These are phyloP conservation scores for Cynaeus angustus DNA, from an alignment of 2,888 invertebrate species.

Conservation along the genomic window DNA sequence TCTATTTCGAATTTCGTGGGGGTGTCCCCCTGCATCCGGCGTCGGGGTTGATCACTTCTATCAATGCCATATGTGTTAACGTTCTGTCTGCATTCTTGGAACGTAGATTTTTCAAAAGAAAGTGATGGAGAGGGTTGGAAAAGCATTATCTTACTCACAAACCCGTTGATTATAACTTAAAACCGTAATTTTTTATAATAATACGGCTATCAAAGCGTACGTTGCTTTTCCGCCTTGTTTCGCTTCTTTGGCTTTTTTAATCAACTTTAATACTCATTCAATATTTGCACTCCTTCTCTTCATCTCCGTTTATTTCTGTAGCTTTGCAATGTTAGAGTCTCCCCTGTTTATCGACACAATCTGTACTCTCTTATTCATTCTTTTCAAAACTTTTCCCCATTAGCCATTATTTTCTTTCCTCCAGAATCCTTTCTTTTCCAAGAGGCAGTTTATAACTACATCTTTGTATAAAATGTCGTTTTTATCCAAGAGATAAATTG, in stretches of 20 bases:
- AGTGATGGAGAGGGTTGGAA: neutral
- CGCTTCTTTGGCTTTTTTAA: neutral
- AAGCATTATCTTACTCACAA: neutral
- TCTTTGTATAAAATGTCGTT: no score
- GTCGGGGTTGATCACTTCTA: constrained; percentile 27
- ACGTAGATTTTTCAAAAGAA: neutral
- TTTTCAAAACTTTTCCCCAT: no score
- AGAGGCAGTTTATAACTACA: no score
- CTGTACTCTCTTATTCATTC: no score
- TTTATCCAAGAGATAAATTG: no score
- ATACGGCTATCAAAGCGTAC: no score
- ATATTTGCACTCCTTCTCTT: neutral
- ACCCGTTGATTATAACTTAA: neutral
- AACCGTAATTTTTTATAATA: no score
- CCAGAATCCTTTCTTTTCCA: no score
- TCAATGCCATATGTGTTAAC: constrained; percentile 32
- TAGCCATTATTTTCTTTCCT: no score
- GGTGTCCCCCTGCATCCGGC: constrained; percentile 26
- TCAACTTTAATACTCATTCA: neutral
- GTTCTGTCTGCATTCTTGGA: neutral
- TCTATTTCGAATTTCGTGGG: constrained; percentile 13
- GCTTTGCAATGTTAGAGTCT: no score
- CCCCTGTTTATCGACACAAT: no score
- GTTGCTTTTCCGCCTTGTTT: neutral
- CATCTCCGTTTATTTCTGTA: neutral